Percentiles rank a stretch among this genome's conserved stretches.
Conservation (phyloP, 2,797 vertebrate species). For the Pantherophis alleghaniensis region DNA sequence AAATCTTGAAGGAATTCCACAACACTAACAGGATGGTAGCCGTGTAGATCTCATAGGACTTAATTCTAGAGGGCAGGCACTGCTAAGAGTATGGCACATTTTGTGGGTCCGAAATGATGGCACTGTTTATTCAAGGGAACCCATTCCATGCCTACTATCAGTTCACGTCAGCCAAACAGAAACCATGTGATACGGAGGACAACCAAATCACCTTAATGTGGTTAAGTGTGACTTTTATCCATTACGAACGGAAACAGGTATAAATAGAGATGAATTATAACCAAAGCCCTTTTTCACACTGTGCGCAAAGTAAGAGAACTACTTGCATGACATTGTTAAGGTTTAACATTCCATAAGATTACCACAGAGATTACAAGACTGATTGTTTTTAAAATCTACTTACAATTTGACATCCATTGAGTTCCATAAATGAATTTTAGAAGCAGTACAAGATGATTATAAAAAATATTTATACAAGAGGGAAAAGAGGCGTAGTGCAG, state of each 20-base stretch:
- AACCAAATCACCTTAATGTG: neutral
- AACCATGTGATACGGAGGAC: neutral
- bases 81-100: neutral
- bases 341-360: slow-evolving; percentile 47
- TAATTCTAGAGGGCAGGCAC: neutral
- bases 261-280: slow-evolving; percentile 1
- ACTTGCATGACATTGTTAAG: slow-evolving; percentile 22
- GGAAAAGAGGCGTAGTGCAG: neutral
- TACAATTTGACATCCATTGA: slow-evolving; percentile 29
- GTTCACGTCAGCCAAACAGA: neutral
- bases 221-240: slow-evolving; percentile 15
- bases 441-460: slow-evolving; percentile 38
- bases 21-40: neutral
- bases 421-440: slow-evolving; percentile 9
- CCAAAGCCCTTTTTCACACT: neutral
- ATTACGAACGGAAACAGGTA: slow-evolving; percentile 4
- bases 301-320: slow-evolving; percentile 28
- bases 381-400: slow-evolving; percentile 40
- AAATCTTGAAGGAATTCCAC: neutral
- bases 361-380: slow-evolving; percentile 43
- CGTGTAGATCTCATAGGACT: neutral
- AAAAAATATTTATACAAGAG: slow-evolving; percentile 21
- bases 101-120: neutral
- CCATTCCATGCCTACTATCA: neutral
- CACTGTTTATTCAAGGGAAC: neutral